These are phyloP conservation scores for Sminthurides bifidus DNA, from an alignment of 1,140 invertebrate species.

Conservation along the genomic window DNA sequence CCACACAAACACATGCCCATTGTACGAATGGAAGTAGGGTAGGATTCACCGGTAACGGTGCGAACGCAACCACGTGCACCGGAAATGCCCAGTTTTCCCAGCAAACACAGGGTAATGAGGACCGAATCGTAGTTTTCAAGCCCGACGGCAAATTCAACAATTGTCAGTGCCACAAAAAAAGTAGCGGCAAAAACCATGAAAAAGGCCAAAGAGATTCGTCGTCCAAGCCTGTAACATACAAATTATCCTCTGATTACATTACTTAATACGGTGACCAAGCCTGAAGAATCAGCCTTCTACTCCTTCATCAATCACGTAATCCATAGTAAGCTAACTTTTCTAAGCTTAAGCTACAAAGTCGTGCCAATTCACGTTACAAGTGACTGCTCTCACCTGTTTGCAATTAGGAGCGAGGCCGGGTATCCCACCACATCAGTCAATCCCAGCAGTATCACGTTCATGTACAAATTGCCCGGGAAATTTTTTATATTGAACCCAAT, in stretches of 20 bases:
- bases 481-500: constrained; percentile 30
- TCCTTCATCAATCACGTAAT: not conserved
- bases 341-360: not conserved
- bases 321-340: not conserved
- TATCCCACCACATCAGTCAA: constrained; percentile 19
- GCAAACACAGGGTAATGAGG: constrained; percentile 5
- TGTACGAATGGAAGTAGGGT: constrained; percentile 15
- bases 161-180: constrained; percentile 21
- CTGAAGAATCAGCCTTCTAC: not conserved
- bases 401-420: constrained; percentile 7
- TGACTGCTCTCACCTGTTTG: constrained; percentile 8
- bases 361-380: not conserved
- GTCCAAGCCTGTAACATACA: constrained; percentile 4
- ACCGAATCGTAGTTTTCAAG: not conserved
- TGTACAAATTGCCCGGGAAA: constrained; percentile 15
- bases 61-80: constrained; percentile 4
- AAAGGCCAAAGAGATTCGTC: constrained; percentile 12
- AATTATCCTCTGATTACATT: not conserved
- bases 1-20: constrained; percentile 16
- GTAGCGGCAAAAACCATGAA: constrained; percentile 15
- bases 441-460: constrained; percentile 21
- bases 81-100: constrained; percentile 8
- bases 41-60: constrained; percentile 15
- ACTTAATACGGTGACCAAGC: not conserved
- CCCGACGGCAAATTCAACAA: constrained; percentile 11